Conservation (phyloP, 2,888 invertebrate genomes). For the Brenthis hecate region DNA sequence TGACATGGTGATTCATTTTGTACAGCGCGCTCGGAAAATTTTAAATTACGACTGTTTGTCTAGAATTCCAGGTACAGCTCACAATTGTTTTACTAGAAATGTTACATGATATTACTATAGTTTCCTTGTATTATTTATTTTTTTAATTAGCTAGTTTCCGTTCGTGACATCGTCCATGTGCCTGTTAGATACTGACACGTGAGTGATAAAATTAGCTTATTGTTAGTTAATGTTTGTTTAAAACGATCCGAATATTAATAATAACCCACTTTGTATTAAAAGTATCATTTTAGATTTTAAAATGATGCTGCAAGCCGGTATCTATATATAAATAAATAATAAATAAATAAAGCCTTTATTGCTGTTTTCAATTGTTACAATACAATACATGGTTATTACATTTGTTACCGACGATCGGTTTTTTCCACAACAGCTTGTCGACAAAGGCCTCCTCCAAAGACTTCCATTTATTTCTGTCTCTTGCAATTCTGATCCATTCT, state of each 20-base stretch:
- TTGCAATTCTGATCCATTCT: too few species aligned
- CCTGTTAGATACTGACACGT: not conserved
- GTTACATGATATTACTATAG: conserved; percentile 27
- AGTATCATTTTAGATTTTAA: too few species aligned
- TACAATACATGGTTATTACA: too few species aligned
- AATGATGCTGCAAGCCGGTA: too few species aligned
- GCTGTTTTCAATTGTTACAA: too few species aligned
- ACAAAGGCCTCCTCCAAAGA: too few species aligned
- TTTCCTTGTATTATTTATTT: conserved; percentile 34
- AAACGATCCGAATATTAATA: not conserved
- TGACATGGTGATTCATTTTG: conserved; percentile 27
- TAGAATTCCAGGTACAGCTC: conserved; percentile 38
- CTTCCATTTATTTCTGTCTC: too few species aligned
- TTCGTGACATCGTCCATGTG: conserved; percentile 22
- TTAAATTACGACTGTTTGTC: conserved; percentile 36
- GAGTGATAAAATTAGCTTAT: not conserved
- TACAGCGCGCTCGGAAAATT: conserved; percentile 34
- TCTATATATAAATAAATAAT: too few species aligned
- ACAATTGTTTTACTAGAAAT: conserved; percentile 34
- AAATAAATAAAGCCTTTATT: too few species aligned
- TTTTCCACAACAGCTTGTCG: too few species aligned
- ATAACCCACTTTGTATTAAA: not conserved
- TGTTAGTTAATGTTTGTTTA: not conserved
- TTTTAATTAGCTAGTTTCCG: conserved; percentile 26
- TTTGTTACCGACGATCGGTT: too few species aligned